These are phyloP conservation scores for Carabus problematicus DNA, from an alignment of 2,888 invertebrate species.

Conservation along the genomic window DNA sequence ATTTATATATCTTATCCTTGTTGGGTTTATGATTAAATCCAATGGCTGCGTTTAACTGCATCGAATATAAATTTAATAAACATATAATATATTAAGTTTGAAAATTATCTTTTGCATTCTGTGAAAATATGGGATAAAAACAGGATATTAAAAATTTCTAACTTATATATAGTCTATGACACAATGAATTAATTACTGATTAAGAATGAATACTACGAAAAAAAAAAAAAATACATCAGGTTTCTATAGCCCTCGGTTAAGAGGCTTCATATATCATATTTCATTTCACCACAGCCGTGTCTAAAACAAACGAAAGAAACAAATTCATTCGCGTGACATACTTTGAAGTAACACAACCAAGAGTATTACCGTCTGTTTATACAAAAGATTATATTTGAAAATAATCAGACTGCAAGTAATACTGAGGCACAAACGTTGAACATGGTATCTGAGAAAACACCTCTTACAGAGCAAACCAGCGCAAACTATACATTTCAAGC, in stretches of 20 bases:
- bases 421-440: neutral
- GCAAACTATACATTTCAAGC: constrained; percentile 65
- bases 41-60: too few relatives aligned
- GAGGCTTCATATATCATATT: constrained; percentile 12
- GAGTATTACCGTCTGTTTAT: neutral
- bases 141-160: too few relatives aligned
- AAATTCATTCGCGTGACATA: constrained; percentile 7
- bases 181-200: too few relatives aligned
- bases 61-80: too few relatives aligned
- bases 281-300: neutral
- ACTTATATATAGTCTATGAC: too few relatives aligned
- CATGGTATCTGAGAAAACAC: constrained; percentile 30
- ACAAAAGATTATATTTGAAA: neutral
- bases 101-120: too few relatives aligned
- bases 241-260: constrained; percentile 8
- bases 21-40: too few relatives aligned
- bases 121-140: too few relatives aligned
- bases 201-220: too few relatives aligned
- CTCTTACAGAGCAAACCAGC: constrained; percentile 54
- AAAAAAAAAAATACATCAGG: neutral
- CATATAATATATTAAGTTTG: too few relatives aligned
- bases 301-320: neutral
- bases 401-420: neutral
- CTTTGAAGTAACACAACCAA: neutral
- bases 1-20: too few relatives aligned